Evolutionary conservation across 2,797 vertebrate species (phyloP).

Genomic region (Silurus lanzhouensis): DNA sequence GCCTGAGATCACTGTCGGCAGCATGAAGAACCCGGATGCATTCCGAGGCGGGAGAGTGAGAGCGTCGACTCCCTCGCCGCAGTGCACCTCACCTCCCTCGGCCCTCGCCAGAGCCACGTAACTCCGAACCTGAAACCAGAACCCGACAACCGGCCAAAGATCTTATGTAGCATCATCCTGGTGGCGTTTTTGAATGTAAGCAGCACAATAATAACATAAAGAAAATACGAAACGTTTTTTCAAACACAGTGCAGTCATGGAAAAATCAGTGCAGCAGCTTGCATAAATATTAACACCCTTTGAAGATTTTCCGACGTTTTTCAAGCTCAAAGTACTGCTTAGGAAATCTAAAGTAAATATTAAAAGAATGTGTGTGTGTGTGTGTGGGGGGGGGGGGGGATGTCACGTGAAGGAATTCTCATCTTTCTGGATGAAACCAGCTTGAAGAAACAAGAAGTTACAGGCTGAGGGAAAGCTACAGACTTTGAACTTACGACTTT

Average conservation of each 20-base stretch:
- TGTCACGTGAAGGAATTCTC: neutral
- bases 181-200: neutral
- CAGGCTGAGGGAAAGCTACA: neutral
- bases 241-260: neutral
- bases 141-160: slow-evolving; percentile 2
- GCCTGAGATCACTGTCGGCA: slow-evolving; percentile 84
- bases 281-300: neutral
- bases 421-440: neutral
- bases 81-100: slow-evolving; percentile 86
- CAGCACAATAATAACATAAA: neutral
- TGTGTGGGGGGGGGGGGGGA: neutral
- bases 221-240: neutral
- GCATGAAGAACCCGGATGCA: slow-evolving; percentile 88
- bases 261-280: neutral
- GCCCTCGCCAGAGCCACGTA: slow-evolving; percentile 83
- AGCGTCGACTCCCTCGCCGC: slow-evolving; percentile 87
- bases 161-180: neutral
- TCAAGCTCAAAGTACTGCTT: neutral
- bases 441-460: neutral
- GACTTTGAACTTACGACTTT: neutral
- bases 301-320: neutral
- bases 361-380: neutral
- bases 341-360: slow-evolving; percentile 27
- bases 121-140: slow-evolving; percentile 78
- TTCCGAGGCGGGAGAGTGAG: slow-evolving; percentile 78